Base-by-base conservation (phyloP, 92 coral and sea anemone species). In the Umimayanthus kanabou region DNA sequence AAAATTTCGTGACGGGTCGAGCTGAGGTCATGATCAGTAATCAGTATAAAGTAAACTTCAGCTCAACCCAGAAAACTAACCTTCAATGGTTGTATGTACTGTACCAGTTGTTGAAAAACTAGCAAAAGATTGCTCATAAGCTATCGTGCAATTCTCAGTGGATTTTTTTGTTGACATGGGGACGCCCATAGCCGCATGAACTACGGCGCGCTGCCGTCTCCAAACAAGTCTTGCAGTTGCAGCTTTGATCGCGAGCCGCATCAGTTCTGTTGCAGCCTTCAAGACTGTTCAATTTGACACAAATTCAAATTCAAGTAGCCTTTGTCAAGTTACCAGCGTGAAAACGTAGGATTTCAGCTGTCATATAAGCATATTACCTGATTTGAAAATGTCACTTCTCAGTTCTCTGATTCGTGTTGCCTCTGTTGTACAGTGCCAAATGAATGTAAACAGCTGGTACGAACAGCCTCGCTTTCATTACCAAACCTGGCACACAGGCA, bases 51-150 rank as follows among this genome's bases (percentile, higher is more conserved):
- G 37, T 33, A 33, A 33, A 33, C 37, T 33, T 33, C 37, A 33
- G 37, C 37, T 2, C 37, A 33, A 33, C 37, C 6, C 43, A 45
- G 45, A n/a, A 15, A 65, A 84, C 96, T 91, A 64, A 94, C 94
- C 96, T 87, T 84, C 87, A 11, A 87, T 26, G 3, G 94, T 89
- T 73, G 92, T 85, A 9, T 84, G 92, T 30, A 94, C 72, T 6
- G 95, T 94, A 29, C 98, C 95, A 53, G 98, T 93, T 18, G 98
- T 94, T 25, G 98, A 93, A 80, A 93, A 94, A 57, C 95, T 94
- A 80, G 95, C 94, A 76, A 93, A 89, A 15, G 95, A 93, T 80
- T 85, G 87, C 61, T 85, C 80, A 71, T 83, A 83, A 83, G 77
- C 70, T 69, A 83, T 29, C 14, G 15, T 39, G 28, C 30, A 18